Percentiles rank a stretch among this genome's conserved stretches.
Evolutionary conservation across 37 sponge, comb jelly and placozoan species (phyloP).

Genomic region (Dysidea cf. avara): DNA sequence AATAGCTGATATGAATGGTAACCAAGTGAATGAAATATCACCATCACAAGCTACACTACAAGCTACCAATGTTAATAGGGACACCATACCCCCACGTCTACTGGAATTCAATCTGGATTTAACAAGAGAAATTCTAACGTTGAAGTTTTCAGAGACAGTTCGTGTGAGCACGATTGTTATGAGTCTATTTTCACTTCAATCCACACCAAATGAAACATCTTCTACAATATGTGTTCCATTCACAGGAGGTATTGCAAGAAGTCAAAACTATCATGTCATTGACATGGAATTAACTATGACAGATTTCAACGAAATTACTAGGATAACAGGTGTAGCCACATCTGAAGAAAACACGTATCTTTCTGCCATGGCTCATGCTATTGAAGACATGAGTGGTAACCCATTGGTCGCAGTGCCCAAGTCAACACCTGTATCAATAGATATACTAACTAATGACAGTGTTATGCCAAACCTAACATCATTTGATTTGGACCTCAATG

Average conservation of each 20-base stretch:
- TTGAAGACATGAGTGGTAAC: constrained; percentile 74
- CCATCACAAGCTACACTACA: constrained; percentile 10
- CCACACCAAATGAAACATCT: neutral
- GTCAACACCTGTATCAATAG: constrained; percentile 16
- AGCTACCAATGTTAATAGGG: constrained; percentile 46
- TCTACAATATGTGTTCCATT: constrained; percentile 19
- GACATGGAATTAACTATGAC: constrained; percentile 44
- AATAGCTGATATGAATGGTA: constrained; percentile 81
- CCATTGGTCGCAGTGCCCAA: constrained; percentile 28
- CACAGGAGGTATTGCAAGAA: constrained; percentile 50
- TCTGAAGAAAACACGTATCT: constrained; percentile 49
- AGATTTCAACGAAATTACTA: constrained; percentile 72
- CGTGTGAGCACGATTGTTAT: constrained; percentile 41
- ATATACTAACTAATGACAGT: constrained; percentile 30
- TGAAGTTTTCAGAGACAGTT: constrained; percentile 85
- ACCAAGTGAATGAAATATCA: constrained; percentile 24
- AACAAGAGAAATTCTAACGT: constrained; percentile 65
- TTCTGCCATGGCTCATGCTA: constrained; percentile 35
- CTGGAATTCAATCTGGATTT: constrained; percentile 67
- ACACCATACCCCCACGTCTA: constrained; percentile 58
- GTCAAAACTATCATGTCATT: constrained; percentile 43
- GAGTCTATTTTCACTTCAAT: constrained; percentile 43
- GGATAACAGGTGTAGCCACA: constrained; percentile 49
- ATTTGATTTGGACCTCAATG: constrained; percentile 68
- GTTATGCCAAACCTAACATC: constrained; percentile 46